These are phyloP conservation scores for Drosophila koepferae DNA, from an alignment of 2,888 invertebrate genomes.

Conservation along the genomic window DNA sequence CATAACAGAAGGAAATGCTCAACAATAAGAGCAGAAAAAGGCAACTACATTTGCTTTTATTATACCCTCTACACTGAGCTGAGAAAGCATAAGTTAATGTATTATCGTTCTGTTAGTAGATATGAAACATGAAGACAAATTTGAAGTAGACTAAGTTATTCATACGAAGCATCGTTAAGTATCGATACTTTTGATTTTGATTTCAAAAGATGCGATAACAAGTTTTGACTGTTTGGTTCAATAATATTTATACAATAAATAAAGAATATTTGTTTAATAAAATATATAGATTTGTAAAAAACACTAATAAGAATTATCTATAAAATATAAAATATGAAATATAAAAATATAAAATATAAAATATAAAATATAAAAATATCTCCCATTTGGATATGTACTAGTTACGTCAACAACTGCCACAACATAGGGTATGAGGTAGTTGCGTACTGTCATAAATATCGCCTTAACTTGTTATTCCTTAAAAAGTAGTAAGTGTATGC, in stretches of 20 bases:
- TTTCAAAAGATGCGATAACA: too few species aligned
- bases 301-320: too few species aligned
- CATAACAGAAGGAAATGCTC: constrained; percentile 46
- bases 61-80: not conserved
- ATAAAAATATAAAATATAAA: too few species aligned
- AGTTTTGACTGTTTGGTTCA: too few species aligned
- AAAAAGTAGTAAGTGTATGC: not conserved
- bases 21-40: constrained; percentile 12
- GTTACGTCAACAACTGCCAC: too few species aligned
- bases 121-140: not conserved
- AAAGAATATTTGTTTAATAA: too few species aligned
- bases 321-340: too few species aligned
- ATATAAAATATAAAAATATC: too few species aligned
- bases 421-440: not conserved
- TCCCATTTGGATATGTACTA: too few species aligned
- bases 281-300: too few species aligned
- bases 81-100: not conserved
- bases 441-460: not conserved
- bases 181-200: too few species aligned
- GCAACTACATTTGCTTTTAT: constrained; percentile 3
- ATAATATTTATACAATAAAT: too few species aligned
- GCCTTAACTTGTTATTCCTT: not conserved
- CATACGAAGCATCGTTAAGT: not conserved
- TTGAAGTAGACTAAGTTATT: not conserved
- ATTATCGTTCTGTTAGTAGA: not conserved